Conservation (phyloP, 2,888 invertebrate species). For the Drosophila macrospina region DNA sequence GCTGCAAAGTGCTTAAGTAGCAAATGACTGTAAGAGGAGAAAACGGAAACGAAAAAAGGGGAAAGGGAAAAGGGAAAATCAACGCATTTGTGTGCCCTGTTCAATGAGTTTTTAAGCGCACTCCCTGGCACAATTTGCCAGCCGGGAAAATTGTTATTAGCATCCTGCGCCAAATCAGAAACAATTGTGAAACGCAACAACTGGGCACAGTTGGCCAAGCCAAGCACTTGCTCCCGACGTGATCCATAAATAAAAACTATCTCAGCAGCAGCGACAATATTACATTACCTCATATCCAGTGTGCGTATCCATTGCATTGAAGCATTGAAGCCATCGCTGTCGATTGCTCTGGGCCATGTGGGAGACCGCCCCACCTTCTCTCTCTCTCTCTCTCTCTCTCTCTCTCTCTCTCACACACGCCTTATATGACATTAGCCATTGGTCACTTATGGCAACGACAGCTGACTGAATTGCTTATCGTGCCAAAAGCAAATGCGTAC, state of each 20-base stretch:
- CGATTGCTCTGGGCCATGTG: constrained; percentile 23
- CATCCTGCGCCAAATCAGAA: constrained; percentile 55
- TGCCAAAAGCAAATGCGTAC: constrained; percentile 18
- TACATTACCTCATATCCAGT: constrained; percentile 38
- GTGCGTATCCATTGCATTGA: constrained; percentile 31
- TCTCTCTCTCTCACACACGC: too few relatives aligned
- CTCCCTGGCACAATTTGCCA: constrained; percentile 29
- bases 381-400: too few relatives aligned
- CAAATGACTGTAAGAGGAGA: constrained; percentile 16
- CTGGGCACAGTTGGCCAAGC: constrained; percentile 33
- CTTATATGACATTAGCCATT: constrained; percentile 14
- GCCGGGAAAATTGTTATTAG: constrained; percentile 47
- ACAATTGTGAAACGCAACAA: constrained; percentile 55
- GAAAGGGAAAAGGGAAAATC: constrained; percentile 21
- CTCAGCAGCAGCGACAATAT: constrained; percentile 44
- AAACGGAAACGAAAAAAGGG: constrained; percentile 11
- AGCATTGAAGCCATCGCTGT: constrained; percentile 33
- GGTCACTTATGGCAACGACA: constrained; percentile 37
- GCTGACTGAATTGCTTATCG: constrained; percentile 42
- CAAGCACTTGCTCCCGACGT: constrained; percentile 42
- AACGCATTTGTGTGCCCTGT: constrained; percentile 6
- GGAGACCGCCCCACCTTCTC: not conserved
- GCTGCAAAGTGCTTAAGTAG: constrained; percentile 32
- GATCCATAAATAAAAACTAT: constrained; percentile 59
- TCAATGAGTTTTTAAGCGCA: constrained; percentile 57